phyloP scores from a whole-genome alignment of 2,888 invertebrate species.

The Eubasilissa splendida region DNA sequence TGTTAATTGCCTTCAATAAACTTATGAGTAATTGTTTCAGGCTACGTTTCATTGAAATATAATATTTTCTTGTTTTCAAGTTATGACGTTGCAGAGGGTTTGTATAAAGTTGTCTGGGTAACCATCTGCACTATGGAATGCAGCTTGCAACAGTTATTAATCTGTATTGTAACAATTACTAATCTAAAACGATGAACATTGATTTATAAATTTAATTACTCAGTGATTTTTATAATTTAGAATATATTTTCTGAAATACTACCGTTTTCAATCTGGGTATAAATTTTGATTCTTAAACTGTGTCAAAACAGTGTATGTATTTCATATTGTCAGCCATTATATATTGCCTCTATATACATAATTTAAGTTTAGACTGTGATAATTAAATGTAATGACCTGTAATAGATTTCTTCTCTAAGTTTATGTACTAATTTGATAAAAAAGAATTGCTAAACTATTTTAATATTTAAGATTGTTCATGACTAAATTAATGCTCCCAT shows the following conservation, averaged over 20 bases:
- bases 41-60: neutral
- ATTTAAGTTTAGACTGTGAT: slow-evolving; percentile 73
- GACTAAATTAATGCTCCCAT: slow-evolving; percentile 7
- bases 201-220: no score
- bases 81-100: no score
- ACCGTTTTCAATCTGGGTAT: neutral
- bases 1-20: neutral
- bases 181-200: no score
- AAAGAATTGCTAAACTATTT: slow-evolving; percentile 20
- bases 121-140: no score
- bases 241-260: neutral
- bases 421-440: slow-evolving; percentile 36
- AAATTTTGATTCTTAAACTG: neutral
- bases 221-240: no score
- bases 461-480: slow-evolving; percentile 13
- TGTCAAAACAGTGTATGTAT: neutral
- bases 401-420: slow-evolving; percentile 38
- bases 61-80: neutral
- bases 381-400: slow-evolving; percentile 65
- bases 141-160: no score
- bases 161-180: no score
- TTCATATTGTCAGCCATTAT: slow-evolving; percentile 53
- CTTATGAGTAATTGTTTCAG: neutral
- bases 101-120: no score
- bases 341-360: slow-evolving; percentile 60